Evolutionary conservation across 2,888 invertebrate species (phyloP).

Genomic region (Ferrisia virgata): DNA sequence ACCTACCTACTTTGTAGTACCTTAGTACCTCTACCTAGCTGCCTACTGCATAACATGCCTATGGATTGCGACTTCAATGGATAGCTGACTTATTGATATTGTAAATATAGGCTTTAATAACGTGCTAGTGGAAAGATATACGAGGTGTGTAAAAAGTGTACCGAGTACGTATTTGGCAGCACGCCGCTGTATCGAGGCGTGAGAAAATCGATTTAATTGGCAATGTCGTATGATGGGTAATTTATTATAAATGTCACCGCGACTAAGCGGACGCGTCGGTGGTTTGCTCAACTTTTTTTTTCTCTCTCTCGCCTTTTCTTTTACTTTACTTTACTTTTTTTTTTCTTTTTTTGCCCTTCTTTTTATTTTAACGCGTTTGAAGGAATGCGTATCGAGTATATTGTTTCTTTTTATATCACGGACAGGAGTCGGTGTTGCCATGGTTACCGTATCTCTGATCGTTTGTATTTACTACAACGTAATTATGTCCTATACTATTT

Average conservation of each 20-base stretch:
- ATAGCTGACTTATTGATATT: no score
- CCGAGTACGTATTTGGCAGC: background rate
- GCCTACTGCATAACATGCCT: no score
- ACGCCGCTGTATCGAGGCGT: no score
- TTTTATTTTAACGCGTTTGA: background rate
- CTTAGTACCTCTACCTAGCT: no score
- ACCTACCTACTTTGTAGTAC: no score
- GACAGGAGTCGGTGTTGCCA: slow-evolving; percentile 52
- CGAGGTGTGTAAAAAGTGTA: background rate
- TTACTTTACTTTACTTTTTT: background rate
- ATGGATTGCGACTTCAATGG: no score
- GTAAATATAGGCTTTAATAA: no score
- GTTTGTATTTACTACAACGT: slow-evolving; percentile 77
- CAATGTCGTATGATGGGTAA: background rate
- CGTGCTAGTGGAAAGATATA: no score
- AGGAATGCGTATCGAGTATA: background rate
- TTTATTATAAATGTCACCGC: slow-evolving; percentile 19
- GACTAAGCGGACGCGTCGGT: background rate
- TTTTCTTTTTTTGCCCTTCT: no score
- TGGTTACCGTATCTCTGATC: slow-evolving; percentile 64
- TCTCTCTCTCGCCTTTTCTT: background rate
- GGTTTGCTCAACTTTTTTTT: background rate
- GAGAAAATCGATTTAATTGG: slow-evolving; percentile 5
- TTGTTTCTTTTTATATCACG: slow-evolving; percentile 2
- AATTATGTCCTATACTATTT: slow-evolving; percentile 73